These are phyloP conservation scores for Mesoligia furuncula DNA, from an alignment of 2,888 invertebrate genomes.

Conservation along the genomic window DNA sequence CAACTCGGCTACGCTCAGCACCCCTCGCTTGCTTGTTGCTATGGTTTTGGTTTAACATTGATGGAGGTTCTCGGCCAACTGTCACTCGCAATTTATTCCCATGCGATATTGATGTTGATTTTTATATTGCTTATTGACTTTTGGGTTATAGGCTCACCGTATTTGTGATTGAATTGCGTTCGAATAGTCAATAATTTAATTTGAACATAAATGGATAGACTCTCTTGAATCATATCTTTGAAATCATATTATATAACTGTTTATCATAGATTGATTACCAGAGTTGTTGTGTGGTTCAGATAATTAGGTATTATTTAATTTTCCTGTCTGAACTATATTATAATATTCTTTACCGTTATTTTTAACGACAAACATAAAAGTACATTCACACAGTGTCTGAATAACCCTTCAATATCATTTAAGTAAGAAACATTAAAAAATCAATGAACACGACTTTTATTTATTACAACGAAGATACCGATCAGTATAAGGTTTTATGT, in stretches of 20 bases:
- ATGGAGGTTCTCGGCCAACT: constrained; percentile 61
- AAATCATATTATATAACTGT: background rate
- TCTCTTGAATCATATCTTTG: background rate
- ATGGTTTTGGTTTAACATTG: constrained; percentile 61
- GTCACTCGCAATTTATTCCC: constrained; percentile 72
- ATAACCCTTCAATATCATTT: constrained; percentile 3
- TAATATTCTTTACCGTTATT: background rate
- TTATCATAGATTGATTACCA: no score
- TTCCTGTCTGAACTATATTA: background rate
- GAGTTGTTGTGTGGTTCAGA: background rate
- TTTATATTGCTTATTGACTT: constrained; percentile 37
- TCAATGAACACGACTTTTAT: constrained; percentile 19
- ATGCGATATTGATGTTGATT: constrained; percentile 52
- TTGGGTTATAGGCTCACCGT: background rate
- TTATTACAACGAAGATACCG: constrained; percentile 33
- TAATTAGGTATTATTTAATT: background rate
- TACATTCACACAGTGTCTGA: background rate
- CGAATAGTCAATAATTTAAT: background rate
- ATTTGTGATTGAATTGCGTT: constrained; percentile 2
- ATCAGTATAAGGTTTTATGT: constrained; percentile 32
- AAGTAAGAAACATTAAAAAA: background rate
- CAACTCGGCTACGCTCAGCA: constrained; percentile 32
- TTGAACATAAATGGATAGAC: background rate
- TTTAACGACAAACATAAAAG: background rate
- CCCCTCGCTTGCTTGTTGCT: constrained; percentile 64